These are phyloP conservation scores for Yponomeuta sedellus DNA, from an alignment of 2,888 invertebrate species.

Conservation along the genomic window DNA sequence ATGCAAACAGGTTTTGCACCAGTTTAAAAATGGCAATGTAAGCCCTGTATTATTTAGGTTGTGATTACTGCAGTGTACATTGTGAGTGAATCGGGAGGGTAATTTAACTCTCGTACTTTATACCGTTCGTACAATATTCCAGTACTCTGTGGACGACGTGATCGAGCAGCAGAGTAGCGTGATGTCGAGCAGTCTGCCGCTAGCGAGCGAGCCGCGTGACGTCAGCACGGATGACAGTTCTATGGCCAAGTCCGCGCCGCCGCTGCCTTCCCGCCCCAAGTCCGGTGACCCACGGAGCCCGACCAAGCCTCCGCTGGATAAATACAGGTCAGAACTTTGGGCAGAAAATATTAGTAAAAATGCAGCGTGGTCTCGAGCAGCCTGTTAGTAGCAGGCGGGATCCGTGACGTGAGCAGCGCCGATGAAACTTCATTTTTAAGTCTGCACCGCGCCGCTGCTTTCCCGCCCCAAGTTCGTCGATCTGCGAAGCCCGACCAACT, in stretches of 20 bases:
- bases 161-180: constrained; percentile 45
- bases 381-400: too few species aligned
- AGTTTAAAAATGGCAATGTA: too few species aligned
- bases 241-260: constrained; percentile 61
- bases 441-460: constrained; percentile 59
- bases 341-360: too few species aligned
- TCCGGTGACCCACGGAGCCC: constrained; percentile 66
- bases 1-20: too few species aligned
- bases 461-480: constrained; percentile 58
- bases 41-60: too few species aligned
- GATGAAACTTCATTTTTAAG: too few species aligned
- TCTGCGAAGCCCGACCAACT: constrained; percentile 57
- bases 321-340: constrained; percentile 34
- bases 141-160: constrained; percentile 59
- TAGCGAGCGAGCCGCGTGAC: constrained; percentile 27
- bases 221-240: constrained; percentile 38
- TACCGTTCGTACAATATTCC: constrained; percentile 14
- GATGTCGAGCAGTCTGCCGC: constrained; percentile 55
- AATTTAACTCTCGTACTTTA: too few species aligned
- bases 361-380: too few species aligned
- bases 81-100: too few species aligned
- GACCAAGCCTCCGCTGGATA: constrained; percentile 45
- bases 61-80: too few species aligned
- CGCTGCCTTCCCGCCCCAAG: constrained; percentile 53
- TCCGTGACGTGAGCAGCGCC: too few species aligned